Evolutionary conservation across 1,140 invertebrate species (phyloP).

Genomic region (Ylistrum balloti): DNA sequence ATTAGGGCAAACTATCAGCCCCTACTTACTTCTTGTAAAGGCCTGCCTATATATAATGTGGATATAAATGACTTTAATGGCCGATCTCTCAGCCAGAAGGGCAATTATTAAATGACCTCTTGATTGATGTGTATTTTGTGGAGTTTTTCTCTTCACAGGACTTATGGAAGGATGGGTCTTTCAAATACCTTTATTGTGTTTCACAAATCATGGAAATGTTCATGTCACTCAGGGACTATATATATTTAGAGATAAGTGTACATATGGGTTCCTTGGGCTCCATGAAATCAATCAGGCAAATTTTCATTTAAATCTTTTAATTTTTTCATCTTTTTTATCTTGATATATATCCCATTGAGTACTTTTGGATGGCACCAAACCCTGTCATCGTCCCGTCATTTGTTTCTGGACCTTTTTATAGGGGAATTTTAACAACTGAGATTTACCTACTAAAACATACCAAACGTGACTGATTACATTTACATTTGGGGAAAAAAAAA

Average conservation of each 20-base stretch:
- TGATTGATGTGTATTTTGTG: constrained; percentile 30
- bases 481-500: no score
- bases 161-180: constrained; percentile 2
- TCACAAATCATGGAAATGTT: not conserved
- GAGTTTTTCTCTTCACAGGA: not conserved
- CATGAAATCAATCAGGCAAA: not conserved
- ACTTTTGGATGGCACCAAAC: no score
- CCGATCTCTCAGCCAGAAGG: not conserved
- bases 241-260: not conserved
- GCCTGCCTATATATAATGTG: constrained; percentile 7
- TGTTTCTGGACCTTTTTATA: no score
- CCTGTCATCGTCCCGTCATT: no score
- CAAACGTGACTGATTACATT: no score
- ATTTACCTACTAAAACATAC: no score
- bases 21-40: not conserved
- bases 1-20: not conserved
- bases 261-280: not conserved
- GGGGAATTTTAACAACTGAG: no score
- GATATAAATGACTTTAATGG: constrained; percentile 14
- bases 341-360: no score
- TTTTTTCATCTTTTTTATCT: no score
- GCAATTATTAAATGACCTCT: not conserved
- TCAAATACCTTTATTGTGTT: constrained; percentile 17
- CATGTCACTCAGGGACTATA: not conserved
- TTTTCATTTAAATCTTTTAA: not conserved